Evolutionary conservation across 2,888 invertebrate genomes (phyloP), one percentile per base, ranked within the genome.

Genomic region (Oscheius sp.): DNA sequence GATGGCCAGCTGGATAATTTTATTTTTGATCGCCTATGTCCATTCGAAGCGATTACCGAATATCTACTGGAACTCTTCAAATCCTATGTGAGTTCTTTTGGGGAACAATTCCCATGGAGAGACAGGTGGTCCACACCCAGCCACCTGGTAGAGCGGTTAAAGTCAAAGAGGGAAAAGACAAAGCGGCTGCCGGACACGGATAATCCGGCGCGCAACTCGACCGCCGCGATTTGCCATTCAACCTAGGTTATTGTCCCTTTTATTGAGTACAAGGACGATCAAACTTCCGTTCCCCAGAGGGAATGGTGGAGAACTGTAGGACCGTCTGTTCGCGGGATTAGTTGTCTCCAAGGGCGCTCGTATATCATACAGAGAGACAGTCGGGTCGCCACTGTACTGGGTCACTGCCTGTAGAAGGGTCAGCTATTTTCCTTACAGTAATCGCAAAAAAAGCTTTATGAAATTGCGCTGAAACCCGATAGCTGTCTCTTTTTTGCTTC

Each of bases 11-110:
- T 10, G 37, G 10, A 37, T 65, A 15, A 34, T 65, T 10, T 29
- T 65, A 20, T 55, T 65, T 37, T 17, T 65, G 33, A 45, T 65
- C 2, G 53, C 53, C 31, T 65, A 39, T 33, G 55, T 55, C 12
- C 57, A 52, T 42, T 17, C 72, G 20, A 78, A 78, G 65, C 71
- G 74, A 25, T 58, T 78, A 63, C 78, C 78, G 23, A 71, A 75
- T 69, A 74, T 78, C 65, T 74, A 75, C 50, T 78, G 78, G 78
- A 78, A 75, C 63, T 78, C 75, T 3, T 75, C 75, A 31, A 78
- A 78, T 73, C 71, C 78, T 10, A 70, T 78, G 78, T 78, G 63
- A 78, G 78, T 75, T 58, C 23, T 17, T 58, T n/a, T 23, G 12
- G 1, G 0, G n/a, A 15, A 10, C 53, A 27, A 53, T 53, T 53